phyloP scores from a whole-genome alignment of 2,888 invertebrate species.

The Apocheima hispidaria region DNA sequence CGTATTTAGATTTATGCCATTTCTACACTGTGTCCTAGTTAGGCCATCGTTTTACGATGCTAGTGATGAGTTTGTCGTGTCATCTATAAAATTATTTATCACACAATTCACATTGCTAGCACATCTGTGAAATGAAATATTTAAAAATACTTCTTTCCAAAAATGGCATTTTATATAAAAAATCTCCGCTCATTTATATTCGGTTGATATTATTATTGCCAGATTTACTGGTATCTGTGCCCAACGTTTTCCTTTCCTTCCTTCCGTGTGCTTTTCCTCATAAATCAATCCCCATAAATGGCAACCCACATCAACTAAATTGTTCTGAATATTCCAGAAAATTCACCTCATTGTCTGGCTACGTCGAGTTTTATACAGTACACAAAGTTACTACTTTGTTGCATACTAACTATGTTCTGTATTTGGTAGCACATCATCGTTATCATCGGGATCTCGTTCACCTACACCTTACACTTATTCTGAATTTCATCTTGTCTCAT shows the following conservation, averaged over 20 bases:
- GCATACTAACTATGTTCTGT: neutral
- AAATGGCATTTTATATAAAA: neutral
- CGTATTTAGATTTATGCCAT: too few relatives aligned
- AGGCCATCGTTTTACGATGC: too few relatives aligned
- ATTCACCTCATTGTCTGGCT: constrained; percentile 12
- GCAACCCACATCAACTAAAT: constrained; percentile 19
- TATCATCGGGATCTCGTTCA: too few relatives aligned
- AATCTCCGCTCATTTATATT: neutral
- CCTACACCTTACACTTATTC: too few relatives aligned
- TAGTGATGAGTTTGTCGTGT: too few relatives aligned
- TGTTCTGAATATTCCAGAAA: constrained; percentile 19
- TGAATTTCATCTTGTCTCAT: too few relatives aligned
- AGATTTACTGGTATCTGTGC: neutral
- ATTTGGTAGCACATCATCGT: neutral
- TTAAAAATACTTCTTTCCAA: neutral
- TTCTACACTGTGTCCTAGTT: too few relatives aligned
- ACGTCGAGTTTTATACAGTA: neutral
- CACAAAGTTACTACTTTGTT: neutral
- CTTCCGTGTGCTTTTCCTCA: constrained; percentile 14
- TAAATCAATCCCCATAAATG: constrained; percentile 23
- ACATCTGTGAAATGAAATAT: neutral
- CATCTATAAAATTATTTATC: too few relatives aligned
- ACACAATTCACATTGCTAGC: too few relatives aligned
- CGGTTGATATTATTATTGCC: neutral
- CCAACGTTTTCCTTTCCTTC: constrained; percentile 1